phyloP scores from a whole-genome alignment of 2,113 vertebrate species.

The Hypomesus transpacificus region DNA sequence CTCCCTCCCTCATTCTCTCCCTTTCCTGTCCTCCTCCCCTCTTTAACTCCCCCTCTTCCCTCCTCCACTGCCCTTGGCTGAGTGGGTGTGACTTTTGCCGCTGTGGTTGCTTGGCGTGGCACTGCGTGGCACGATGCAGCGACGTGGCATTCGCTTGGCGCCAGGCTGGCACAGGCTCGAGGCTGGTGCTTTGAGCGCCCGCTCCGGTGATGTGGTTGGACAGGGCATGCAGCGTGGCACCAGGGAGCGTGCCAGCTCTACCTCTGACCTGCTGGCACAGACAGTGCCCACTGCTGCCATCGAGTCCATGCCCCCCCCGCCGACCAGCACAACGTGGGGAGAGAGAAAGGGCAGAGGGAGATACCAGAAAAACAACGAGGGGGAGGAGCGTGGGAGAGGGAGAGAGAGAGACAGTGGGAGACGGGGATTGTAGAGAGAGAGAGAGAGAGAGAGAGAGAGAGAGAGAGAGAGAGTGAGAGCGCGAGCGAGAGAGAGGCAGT shows the following conservation, averaged over 20 bases:
- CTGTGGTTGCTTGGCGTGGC: constrained; percentile 22
- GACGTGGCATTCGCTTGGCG: background rate
- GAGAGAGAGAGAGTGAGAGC: constrained; percentile 10
- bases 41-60: background rate
- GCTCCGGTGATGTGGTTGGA: constrained; percentile 58
- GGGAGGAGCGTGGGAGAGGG: background rate
- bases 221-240: constrained; percentile 43
- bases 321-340: background rate
- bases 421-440: constrained; percentile 8
- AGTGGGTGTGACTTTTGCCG: constrained; percentile 41
- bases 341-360: constrained; percentile 1
- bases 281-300: constrained; percentile 32
- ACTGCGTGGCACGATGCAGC: constrained; percentile 7
- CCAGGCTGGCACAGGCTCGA: constrained; percentile 22
- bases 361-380: constrained; percentile 7
- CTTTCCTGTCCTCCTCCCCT: background rate
- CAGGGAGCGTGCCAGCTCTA: constrained; percentile 39
- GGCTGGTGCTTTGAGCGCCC: constrained; percentile 47
- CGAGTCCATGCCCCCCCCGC: constrained; percentile 16
- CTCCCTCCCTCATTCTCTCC: constrained; percentile 4
- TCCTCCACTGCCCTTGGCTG: constrained; percentile 51
- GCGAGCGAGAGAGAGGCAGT: background rate
- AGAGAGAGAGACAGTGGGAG: background rate
- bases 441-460: background rate
- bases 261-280: constrained; percentile 47